Conservation (phyloP, 53 echinoderm and acorn worm genomes). For the Temnopleurus reevesii region DNA sequence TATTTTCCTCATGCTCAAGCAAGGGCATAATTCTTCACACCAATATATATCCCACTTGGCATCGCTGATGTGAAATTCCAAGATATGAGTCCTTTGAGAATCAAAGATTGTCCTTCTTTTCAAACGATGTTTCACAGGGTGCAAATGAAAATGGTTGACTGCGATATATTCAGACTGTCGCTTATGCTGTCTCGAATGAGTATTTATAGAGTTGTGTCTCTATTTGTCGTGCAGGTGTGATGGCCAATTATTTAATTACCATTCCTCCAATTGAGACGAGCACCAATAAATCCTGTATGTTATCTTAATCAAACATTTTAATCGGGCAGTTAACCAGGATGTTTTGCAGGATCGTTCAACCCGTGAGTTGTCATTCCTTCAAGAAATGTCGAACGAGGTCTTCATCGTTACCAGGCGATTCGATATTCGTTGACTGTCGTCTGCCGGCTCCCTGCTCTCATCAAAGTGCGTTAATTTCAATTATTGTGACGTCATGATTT, state of each 20-base stretch:
- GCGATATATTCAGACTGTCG: too few relatives aligned
- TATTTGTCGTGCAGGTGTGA: background rate
- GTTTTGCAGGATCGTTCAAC: background rate
- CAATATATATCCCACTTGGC: too few relatives aligned
- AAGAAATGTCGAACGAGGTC: background rate
- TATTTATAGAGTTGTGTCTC: too few relatives aligned
- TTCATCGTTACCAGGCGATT: background rate
- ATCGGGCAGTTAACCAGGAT: background rate
- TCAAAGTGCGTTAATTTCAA: background rate
- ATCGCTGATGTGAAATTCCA: too few relatives aligned
- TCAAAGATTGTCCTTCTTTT: too few relatives aligned
- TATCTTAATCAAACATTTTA: slow-evolving; percentile 34
- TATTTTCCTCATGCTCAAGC: too few relatives aligned
- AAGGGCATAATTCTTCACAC: too few relatives aligned
- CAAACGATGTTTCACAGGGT: too few relatives aligned
- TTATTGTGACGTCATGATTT: background rate
- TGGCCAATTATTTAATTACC: background rate
- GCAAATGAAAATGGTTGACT: too few relatives aligned
- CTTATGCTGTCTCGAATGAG: too few relatives aligned
- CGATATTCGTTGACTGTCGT: background rate
- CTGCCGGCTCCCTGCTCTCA: background rate
- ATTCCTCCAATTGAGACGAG: background rate
- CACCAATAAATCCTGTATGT: background rate
- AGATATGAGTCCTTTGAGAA: too few relatives aligned
- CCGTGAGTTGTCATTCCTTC: background rate